Evolutionary conservation across 2,888 invertebrate species (phyloP).

Genomic region (Carpatolechia fugitivella): DNA sequence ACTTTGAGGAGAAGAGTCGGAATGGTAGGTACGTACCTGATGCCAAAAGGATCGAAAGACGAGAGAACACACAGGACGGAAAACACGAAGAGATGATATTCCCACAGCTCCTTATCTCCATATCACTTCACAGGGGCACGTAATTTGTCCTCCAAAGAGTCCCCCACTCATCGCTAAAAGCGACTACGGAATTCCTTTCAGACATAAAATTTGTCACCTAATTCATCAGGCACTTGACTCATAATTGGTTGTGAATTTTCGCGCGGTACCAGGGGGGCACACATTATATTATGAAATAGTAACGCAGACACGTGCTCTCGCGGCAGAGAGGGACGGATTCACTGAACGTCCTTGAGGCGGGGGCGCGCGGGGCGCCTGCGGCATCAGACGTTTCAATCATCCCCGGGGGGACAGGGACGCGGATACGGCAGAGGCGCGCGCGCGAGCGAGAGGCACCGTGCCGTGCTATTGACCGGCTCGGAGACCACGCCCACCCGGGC

Average conservation of each 20-base stretch:
- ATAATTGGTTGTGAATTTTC: constrained; percentile 76
- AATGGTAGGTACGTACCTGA: constrained; percentile 63
- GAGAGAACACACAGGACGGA: constrained; percentile 69
- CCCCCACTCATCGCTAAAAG: constrained; percentile 62
- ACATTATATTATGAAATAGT: constrained; percentile 77
- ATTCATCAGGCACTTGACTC: constrained; percentile 76
- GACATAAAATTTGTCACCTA: constrained; percentile 69
- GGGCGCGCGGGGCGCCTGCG: constrained; percentile 78
- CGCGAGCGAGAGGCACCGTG: constrained; percentile 57
- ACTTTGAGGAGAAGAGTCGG: no score
- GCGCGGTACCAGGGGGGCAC: constrained; percentile 73
- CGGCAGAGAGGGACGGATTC: constrained; percentile 79
- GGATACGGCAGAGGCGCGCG: constrained; percentile 32
- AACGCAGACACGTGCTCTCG: constrained; percentile 77
- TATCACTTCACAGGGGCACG: constrained; percentile 67
- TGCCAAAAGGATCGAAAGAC: constrained; percentile 54
- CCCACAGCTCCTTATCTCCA: constrained; percentile 69
- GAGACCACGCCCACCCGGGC: constrained; percentile 77
- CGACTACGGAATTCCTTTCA: constrained; percentile 65
- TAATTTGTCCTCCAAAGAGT: constrained; percentile 64
- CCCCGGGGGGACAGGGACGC: constrained; percentile 66
- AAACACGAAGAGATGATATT: constrained; percentile 65
- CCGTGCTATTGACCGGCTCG: constrained; percentile 78
- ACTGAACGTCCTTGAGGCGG: constrained; percentile 79
- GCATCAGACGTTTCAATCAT: constrained; percentile 80